Conservation (phyloP, 2,113 vertebrate genomes). For the Ptilonorhynchus violaceus region DNA sequence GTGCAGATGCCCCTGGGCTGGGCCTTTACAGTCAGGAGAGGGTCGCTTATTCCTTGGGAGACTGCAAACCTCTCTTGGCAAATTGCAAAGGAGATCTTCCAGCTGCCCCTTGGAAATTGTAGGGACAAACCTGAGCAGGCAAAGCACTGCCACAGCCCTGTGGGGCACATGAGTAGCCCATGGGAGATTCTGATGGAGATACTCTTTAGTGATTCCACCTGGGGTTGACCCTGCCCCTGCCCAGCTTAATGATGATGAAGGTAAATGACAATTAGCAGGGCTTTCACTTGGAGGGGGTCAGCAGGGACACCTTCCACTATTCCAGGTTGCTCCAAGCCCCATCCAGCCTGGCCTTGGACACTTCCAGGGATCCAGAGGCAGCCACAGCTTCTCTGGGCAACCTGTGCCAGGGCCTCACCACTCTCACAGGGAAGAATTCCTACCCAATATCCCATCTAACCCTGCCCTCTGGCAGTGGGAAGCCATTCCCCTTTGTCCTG, state of each 20-base stretch:
- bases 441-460: rapidly evolving
- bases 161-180: rapidly evolving
- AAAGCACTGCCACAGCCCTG: rapidly evolving
- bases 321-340: rapidly evolving
- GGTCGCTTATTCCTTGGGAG: rapidly evolving
- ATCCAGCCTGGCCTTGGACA: rapidly evolving
- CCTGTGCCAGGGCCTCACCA: neutral
- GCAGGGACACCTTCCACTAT: rapidly evolving
- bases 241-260: neutral
- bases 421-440: neutral
- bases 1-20: neutral
- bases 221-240: neutral
- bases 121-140: rapidly evolving
- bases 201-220: neutral
- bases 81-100: neutral
- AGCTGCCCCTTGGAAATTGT: no score
- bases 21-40: rapidly evolving
- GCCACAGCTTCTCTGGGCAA: neutral
- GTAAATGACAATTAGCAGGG: neutral
- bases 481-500: neutral
- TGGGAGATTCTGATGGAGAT: neutral
- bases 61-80: rapidly evolving
- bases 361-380: neutral
- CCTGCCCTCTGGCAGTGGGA: neutral
- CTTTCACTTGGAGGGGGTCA: neutral